These are phyloP conservation scores for Melanocharis versteri DNA, from an alignment of 2,113 vertebrate species.

Conservation along the genomic window DNA sequence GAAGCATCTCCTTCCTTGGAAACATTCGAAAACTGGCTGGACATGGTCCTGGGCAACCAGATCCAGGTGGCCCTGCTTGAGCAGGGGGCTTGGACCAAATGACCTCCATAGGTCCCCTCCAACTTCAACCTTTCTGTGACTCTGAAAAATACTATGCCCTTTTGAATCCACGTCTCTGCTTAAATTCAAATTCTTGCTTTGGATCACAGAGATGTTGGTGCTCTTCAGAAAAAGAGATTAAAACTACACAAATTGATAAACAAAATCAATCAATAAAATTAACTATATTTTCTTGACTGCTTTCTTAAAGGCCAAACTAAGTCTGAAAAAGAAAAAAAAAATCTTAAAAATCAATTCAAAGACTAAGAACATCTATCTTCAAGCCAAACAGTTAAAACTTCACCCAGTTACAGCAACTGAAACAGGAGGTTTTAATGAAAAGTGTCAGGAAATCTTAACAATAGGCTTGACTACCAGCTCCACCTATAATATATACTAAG, in stretches of 20 bases:
- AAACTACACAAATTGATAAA: neutral
- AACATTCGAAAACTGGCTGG: neutral
- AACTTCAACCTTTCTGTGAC: neutral
- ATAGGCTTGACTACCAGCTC: constrained; percentile 45
- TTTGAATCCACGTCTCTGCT: neutral
- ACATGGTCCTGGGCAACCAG: neutral
- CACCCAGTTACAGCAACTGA: neutral
- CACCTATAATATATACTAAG: constrained; percentile 60
- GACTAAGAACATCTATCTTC: neutral
- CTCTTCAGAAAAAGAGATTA: neutral
- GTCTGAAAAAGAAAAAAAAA: neutral
- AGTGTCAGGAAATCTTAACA: constrained; percentile 53
- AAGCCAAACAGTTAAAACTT: constrained; percentile 35
- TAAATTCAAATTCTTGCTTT: neutral
- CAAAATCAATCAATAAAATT: neutral
- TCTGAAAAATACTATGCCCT: neutral
- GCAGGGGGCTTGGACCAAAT: neutral
- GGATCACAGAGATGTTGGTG: neutral
- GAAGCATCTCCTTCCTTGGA: neutral
- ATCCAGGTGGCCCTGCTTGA: neutral
- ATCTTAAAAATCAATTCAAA: neutral
- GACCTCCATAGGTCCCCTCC: neutral
- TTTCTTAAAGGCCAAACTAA: neutral
- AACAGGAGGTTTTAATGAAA: constrained; percentile 38
- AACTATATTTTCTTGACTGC: neutral